Percentiles rank a stretch among this genome's conserved stretches.
Evolutionary conservation across 2,888 invertebrate genomes (phyloP).

Genomic region (Nebria salina): DNA sequence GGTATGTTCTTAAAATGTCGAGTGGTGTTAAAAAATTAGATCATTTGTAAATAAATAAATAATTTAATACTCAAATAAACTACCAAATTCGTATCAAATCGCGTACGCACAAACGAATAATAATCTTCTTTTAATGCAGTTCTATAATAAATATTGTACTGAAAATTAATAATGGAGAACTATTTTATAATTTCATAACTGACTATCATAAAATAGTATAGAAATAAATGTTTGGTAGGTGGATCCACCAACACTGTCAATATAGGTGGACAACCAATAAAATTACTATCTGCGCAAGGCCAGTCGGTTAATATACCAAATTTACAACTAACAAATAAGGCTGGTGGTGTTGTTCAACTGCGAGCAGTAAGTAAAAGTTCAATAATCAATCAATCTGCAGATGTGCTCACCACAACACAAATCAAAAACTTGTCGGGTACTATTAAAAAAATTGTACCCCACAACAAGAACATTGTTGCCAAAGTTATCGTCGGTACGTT

Average conservation of each 20-base stretch:
- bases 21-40: no score
- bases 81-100: no score
- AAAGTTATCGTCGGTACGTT: conserved; percentile 30
- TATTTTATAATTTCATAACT: no score
- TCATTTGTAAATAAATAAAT: no score
- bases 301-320: conserved; percentile 60
- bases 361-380: conserved; percentile 61
- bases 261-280: conserved; percentile 58
- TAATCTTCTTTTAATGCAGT: no score
- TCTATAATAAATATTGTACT: no score
- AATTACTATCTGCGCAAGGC: conserved; percentile 59
- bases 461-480: conserved; percentile 38
- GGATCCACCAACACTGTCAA: conserved; percentile 49
- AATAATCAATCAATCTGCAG: conserved; percentile 48
- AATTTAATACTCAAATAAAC: no score
- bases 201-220: not conserved
- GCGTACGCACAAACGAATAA: no score
- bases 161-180: no score
- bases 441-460: conserved; percentile 37
- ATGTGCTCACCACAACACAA: conserved; percentile 43
- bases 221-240: conserved; percentile 31
- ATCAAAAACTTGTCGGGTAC: conserved; percentile 15
- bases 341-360: conserved; percentile 57
- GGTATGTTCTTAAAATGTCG: not conserved
- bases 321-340: conserved; percentile 58